These are phyloP conservation scores for Coreoperca whiteheadi DNA, from an alignment of 2,113 vertebrate genomes.

Conservation along the genomic window DNA sequence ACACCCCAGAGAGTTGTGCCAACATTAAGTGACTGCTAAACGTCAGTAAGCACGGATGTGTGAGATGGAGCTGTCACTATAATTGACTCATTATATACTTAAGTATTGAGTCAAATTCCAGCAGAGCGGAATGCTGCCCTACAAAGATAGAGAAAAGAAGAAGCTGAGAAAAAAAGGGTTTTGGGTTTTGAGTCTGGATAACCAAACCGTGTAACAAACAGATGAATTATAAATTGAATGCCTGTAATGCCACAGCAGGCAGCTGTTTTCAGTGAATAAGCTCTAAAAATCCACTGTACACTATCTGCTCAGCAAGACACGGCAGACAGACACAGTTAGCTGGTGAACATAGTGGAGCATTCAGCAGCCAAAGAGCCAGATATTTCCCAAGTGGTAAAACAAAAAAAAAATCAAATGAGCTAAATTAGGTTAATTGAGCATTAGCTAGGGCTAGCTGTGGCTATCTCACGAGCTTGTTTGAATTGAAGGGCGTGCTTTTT, in stretches of 20 bases:
- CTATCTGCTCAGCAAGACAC: not conserved
- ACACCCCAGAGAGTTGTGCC: not conserved
- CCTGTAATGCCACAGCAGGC: not conserved
- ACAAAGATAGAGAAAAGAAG: constrained; percentile 1
- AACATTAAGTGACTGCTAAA: constrained; percentile 41
- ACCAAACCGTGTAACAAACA: not conserved
- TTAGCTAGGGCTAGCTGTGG: no score
- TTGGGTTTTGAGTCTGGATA: not conserved
- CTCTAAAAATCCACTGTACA: not conserved
- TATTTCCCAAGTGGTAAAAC: not conserved
- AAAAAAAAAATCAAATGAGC: no score
- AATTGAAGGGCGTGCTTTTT: not conserved
- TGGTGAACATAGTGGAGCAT: not conserved
- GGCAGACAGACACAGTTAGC: constrained; percentile 2
- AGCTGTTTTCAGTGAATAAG: not conserved
- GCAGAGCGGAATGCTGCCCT: constrained; percentile 10
- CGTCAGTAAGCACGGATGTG: constrained; percentile 20
- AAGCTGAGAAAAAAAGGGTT: not conserved
- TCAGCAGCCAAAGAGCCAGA: constrained; percentile 8
- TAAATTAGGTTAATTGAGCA: no score
- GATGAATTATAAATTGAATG: not conserved
- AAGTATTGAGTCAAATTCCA: constrained; percentile 9
- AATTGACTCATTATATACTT: not conserved
- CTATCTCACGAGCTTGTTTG: not conserved
- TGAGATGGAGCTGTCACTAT: constrained; percentile 18